A percentile compares a stretch with the other conserved stretches of the same genome.
Conservation (phyloP, 2,113 vertebrate species). For the Clarias magur region DNA sequence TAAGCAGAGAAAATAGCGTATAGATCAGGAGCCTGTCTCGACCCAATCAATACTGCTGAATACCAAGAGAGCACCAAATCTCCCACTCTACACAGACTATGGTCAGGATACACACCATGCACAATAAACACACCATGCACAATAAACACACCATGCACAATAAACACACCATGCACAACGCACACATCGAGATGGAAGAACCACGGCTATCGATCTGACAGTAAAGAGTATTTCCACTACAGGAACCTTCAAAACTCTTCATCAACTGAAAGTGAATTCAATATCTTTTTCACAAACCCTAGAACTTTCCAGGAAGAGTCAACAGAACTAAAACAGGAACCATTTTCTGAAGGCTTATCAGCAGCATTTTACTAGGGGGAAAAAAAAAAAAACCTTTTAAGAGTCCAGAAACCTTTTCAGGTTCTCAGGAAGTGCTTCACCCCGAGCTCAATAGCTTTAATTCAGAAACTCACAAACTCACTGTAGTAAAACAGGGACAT, state of each 20-base stretch:
- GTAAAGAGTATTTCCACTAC: background rate
- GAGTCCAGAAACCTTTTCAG: background rate
- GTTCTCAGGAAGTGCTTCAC: background rate
- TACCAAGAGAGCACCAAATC: background rate
- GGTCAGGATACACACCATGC: background rate
- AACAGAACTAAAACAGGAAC: background rate
- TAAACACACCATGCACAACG: background rate
- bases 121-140: background rate
- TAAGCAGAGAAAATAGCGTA: background rate
- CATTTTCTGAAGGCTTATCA: background rate
- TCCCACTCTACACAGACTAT: background rate
- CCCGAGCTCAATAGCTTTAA: background rate
- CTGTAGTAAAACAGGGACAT: background rate
- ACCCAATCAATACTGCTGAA: background rate
- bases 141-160: background rate
- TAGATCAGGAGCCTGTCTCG: conserved; percentile 3
- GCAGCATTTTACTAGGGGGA: background rate
- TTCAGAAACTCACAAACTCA: background rate
- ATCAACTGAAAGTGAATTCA: background rate
- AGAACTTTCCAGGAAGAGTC: background rate
- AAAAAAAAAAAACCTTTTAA: background rate
- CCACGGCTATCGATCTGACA: background rate
- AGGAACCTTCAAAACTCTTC: background rate
- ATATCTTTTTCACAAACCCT: background rate
- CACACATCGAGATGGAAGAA: background rate